A percentile compares a stretch with the other conserved stretches of the same genome.
phyloP scores from a whole-genome alignment of 1,140 invertebrate genomes.

The Linepithema humile region DNA sequence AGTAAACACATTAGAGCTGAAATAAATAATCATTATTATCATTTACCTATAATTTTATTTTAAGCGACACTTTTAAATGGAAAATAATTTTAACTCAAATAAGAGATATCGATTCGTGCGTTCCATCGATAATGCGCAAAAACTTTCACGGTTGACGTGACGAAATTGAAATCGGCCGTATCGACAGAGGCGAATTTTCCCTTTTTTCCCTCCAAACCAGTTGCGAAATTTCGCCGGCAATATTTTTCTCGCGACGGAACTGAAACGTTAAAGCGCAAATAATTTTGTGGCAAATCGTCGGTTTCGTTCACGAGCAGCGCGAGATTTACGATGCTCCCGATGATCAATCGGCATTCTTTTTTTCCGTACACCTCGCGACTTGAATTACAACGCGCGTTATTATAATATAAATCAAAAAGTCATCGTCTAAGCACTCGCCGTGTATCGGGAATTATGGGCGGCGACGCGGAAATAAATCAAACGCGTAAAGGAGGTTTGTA shows the following conservation, averaged over 20 bases:
- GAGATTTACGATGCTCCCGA: neutral
- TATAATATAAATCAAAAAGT: neutral
- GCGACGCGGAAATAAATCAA: neutral
- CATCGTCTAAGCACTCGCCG: neutral
- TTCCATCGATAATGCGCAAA: constrained; percentile 12
- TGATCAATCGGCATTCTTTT: neutral
- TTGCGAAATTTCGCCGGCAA: neutral
- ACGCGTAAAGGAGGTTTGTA: neutral
- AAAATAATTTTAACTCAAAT: too few species aligned
- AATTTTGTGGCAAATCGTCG: constrained; percentile 10
- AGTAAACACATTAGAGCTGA: too few species aligned
- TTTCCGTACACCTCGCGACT: neutral
- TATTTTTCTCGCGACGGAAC: neutral
- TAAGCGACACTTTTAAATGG: too few species aligned
- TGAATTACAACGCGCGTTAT: neutral
- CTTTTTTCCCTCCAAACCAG: neutral
- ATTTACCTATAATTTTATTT: too few species aligned
- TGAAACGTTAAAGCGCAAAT: constrained; percentile 16
- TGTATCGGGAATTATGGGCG: neutral
- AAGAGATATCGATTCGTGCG: neutral
- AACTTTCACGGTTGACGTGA: too few species aligned
- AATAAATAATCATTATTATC: too few species aligned
- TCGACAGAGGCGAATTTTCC: neutral
- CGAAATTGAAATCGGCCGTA: too few species aligned
- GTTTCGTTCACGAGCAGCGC: neutral